Conservation (phyloP, 1,140 invertebrate genomes). For the Drosophila sturtevanti region DNA sequence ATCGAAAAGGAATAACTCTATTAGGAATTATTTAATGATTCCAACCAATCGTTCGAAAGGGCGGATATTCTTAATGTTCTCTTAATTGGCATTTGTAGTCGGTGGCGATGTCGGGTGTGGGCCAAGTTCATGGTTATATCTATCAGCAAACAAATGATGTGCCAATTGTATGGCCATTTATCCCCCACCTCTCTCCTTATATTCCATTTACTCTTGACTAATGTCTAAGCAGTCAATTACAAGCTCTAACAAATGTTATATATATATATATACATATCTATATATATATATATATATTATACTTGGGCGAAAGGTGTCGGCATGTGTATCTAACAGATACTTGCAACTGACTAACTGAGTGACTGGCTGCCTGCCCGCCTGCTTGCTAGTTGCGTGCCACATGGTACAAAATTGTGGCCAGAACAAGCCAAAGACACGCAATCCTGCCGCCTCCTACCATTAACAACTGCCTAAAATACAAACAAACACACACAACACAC, state of each 20-base stretch:
- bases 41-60: neutral
- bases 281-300: too few species aligned
- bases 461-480: constrained; percentile 76
- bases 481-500: constrained; percentile 70
- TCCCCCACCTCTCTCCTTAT: neutral
- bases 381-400: constrained; percentile 54
- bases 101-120: too few species aligned
- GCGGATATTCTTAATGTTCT: neutral
- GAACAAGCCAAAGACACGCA: constrained; percentile 69
- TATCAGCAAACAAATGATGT: constrained; percentile 57
- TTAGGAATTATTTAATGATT: constrained; percentile 39
- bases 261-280: neutral
- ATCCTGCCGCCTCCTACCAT: constrained; percentile 57
- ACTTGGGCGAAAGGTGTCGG: constrained; percentile 55
- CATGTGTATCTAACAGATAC: constrained; percentile 72
- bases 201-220: neutral
- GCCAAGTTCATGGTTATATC: constrained; percentile 56
- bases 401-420: constrained; percentile 35
- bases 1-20: constrained; percentile 57
- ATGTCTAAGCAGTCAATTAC: constrained; percentile 58
- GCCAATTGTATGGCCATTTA: constrained; percentile 60
- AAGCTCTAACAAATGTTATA: constrained; percentile 51
- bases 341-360: constrained; percentile 9
- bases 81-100: constrained; percentile 5
- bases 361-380: neutral